phyloP scores from a whole-genome alignment of 2,113 vertebrate genomes.

The Aphelocoma coerulescens region DNA sequence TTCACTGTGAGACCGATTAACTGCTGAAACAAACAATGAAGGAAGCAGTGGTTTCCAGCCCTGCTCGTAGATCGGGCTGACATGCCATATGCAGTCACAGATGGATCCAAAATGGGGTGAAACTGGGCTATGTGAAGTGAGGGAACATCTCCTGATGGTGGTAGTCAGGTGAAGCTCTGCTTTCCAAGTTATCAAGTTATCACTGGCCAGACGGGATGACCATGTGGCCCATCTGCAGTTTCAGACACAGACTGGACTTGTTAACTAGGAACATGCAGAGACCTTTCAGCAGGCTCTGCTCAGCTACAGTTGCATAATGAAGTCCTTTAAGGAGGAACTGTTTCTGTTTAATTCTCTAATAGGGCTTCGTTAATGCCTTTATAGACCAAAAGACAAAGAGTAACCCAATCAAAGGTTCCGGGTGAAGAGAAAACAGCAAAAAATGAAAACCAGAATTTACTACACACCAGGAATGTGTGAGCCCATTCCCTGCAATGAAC shows the following conservation, averaged over 20 bases:
- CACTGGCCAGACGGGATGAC: not conserved
- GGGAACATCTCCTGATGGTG: not conserved
- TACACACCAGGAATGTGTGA: not conserved
- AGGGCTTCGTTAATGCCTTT: constrained; percentile 1
- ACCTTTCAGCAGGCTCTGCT: constrained; percentile 2
- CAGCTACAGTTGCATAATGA: not conserved
- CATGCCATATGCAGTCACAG: not conserved
- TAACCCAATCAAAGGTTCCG: not conserved
- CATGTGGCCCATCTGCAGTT: not conserved
- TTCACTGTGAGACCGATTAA: not conserved
- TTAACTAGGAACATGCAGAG: not conserved
- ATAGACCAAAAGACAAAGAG: not conserved
- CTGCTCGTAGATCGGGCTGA: not conserved
- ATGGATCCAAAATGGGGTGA: not conserved
- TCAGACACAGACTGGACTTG: not conserved
- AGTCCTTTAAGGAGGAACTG: constrained; percentile 21
- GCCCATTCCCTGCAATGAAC: not conserved
- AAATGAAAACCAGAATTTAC: not conserved
- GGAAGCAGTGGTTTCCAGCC: not conserved
- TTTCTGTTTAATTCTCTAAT: constrained; percentile 44
- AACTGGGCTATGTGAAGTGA: accelerated
- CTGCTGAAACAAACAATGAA: not conserved
- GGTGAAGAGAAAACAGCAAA: not conserved
- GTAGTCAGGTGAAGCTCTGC: not conserved
- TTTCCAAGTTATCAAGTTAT: not conserved